Evolutionary conservation across 2,113 vertebrate genomes (phyloP), one percentile per base, ranked within the genome.

Genomic region (Pluvianellus socialis): DNA sequence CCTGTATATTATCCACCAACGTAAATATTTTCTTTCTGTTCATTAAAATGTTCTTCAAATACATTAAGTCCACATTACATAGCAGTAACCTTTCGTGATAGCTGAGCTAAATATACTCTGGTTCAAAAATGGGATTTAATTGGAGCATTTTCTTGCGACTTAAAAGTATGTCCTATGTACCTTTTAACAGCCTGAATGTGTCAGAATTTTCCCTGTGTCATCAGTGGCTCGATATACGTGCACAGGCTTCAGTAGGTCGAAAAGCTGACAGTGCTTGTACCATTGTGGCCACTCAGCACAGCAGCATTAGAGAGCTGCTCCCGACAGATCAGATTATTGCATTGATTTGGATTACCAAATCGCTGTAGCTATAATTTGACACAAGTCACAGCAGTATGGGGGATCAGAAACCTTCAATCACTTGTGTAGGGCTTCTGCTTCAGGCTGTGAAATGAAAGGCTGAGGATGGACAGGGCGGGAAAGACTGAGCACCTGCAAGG

Each of bases 1-100:
- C 88, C 55, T 76, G 53, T 49, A 38, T 61, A 52, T 67, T 73
- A 32, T 73, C 35, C 30, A 73, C 35, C 33, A 79, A 42, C 42
- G 50, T 30, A 90, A 90, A 67, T 71, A 63, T 71, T 93, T 92
- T 80, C 66, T 84, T 93, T 88, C 44, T 84, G 21, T 71, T 95
- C n/a, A 56, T 88, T 88, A 75, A 89, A 87, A 61, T 17, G 4
- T 72, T 92, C 24, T 86, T 92, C 44, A 87, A 49, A 68, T 56
- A 35, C 23, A 14, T 40, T 10, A 91, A 84, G 52, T 81, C 73
- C 35, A 35, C 17, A 4, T 11, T 53, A 23, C 40, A 26, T 27
- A 68, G 73, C 35, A 38, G 68, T 91, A 88, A 72, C 44, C 53
- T 84, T 94, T 89, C 70, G 9, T 89, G 74, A 70, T 12, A 84